Percentiles rank a stretch among this genome's conserved stretches.
Evolutionary conservation across 2,797 vertebrate genomes (phyloP).

Genomic region (Falco cherrug): DNA sequence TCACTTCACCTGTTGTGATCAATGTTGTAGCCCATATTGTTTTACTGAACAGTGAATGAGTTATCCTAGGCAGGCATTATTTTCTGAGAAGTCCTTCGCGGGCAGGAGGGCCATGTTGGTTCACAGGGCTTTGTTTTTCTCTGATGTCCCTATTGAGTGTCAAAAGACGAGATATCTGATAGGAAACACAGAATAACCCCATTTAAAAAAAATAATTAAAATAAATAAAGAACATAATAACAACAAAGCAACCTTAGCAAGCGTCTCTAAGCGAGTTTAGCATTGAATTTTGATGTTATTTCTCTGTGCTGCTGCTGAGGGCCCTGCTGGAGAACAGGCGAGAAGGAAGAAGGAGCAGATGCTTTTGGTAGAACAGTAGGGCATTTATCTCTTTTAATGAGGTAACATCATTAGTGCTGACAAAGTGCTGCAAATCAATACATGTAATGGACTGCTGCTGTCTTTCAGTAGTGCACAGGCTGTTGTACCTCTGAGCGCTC

Average conservation of each 20-base stretch:
- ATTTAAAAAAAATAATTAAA: background rate
- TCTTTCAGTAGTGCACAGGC: slow-evolving; percentile 43
- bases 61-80: background rate
- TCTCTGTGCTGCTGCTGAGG: slow-evolving; percentile 59
- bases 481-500: slow-evolving; percentile 24
- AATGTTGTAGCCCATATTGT: background rate
- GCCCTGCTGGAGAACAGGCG: slow-evolving; percentile 43
- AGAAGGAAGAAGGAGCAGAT: slow-evolving; percentile 72
- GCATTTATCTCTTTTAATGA: slow-evolving; percentile 82
- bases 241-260: slow-evolving; percentile 34
- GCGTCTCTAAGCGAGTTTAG: slow-evolving; percentile 14
- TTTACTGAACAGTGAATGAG: background rate
- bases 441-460: slow-evolving; percentile 71
- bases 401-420: slow-evolving; percentile 79
- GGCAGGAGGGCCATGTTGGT: rapidly evolving
- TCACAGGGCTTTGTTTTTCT: background rate
- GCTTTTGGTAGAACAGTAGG: slow-evolving; percentile 74
- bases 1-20: slow-evolving; percentile 28
- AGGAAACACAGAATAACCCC: background rate
- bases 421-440: slow-evolving; percentile 79
- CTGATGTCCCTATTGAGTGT: background rate
- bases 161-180: background rate
- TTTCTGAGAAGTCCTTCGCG: background rate
- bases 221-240: background rate
- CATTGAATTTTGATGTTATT: slow-evolving; percentile 69